Conservation (phyloP, 2,797 vertebrate genomes). For the Sylvia borin region DNA sequence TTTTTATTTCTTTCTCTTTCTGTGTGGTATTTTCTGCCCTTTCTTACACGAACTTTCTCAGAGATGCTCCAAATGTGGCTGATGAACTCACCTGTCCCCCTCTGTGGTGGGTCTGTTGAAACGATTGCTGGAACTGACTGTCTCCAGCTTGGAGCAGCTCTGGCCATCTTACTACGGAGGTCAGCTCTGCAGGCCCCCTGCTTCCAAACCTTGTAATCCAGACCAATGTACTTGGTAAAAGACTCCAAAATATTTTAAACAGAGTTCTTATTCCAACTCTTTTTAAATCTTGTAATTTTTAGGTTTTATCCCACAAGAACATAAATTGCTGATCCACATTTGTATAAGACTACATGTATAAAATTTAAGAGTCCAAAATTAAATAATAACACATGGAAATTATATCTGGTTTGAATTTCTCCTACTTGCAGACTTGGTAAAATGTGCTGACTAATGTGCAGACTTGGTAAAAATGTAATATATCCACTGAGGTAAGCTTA, state of each 20-base stretch:
- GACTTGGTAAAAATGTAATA: background rate
- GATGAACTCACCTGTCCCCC: no score
- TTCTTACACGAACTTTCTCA: background rate
- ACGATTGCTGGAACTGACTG: background rate
- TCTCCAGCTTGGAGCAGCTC: background rate
- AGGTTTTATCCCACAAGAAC: background rate
- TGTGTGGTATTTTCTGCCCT: background rate
- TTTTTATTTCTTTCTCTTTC: background rate
- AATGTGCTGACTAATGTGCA: background rate
- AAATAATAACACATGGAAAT: background rate
- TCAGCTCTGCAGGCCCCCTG: background rate
- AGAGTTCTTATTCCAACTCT: background rate
- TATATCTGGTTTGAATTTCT: background rate
- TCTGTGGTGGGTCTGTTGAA: background rate
- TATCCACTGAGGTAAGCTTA: background rate
- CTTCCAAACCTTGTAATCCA: background rate
- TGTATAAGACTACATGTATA: background rate
- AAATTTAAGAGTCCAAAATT: background rate
- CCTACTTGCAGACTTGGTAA: background rate
- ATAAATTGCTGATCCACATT: background rate
- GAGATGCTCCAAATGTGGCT: background rate
- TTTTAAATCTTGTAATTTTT: background rate
- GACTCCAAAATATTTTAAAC: background rate
- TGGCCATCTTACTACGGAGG: accelerated
- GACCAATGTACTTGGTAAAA: background rate